Percentiles rank a stretch among this genome's conserved stretches.
phyloP scores from a whole-genome alignment of 1,140 invertebrate genomes.

The Doryteuthis pealeii region DNA sequence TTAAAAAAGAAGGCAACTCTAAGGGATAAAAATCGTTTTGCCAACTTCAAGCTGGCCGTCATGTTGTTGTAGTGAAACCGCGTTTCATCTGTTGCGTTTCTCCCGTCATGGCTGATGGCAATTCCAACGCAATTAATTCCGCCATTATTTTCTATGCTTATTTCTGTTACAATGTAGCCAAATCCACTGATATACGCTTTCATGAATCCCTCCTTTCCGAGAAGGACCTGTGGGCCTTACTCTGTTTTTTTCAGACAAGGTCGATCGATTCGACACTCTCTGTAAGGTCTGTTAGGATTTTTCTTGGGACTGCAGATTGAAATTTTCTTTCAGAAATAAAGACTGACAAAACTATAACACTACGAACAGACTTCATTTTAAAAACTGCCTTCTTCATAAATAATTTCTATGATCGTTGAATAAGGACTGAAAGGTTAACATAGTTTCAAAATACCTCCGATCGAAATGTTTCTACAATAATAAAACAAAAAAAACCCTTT shows the following conservation, averaged over 20 bases:
- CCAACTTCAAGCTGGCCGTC: slow-evolving; percentile 39
- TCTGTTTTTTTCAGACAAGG: background rate
- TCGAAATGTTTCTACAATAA: no score
- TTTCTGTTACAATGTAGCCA: slow-evolving; percentile 45
- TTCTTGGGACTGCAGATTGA: no score
- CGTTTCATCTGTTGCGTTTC: slow-evolving; percentile 41
- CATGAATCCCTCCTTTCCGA: slow-evolving; percentile 42
- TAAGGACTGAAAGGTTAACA: no score
- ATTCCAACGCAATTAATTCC: slow-evolving; percentile 25
- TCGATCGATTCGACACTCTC: no score
- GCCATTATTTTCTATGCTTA: slow-evolving; percentile 41
- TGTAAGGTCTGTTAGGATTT: no score
- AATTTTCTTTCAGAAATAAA: no score
- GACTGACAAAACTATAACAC: no score
- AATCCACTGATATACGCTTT: slow-evolving; percentile 47
- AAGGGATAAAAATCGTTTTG: slow-evolving; percentile 28
- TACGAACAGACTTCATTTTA: no score
- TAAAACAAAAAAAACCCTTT: no score
- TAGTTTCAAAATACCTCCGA: no score
- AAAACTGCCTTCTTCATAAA: no score
- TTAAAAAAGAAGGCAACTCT: slow-evolving; percentile 16
- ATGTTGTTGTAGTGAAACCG: slow-evolving; percentile 42
- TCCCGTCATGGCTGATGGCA: slow-evolving; percentile 38
- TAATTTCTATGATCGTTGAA: no score
- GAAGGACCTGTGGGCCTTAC: slow-evolving; percentile 30